These are phyloP conservation scores for Leptoteleia sp. DNA, from an alignment of 1,140 invertebrate genomes.

Conservation along the genomic window DNA sequence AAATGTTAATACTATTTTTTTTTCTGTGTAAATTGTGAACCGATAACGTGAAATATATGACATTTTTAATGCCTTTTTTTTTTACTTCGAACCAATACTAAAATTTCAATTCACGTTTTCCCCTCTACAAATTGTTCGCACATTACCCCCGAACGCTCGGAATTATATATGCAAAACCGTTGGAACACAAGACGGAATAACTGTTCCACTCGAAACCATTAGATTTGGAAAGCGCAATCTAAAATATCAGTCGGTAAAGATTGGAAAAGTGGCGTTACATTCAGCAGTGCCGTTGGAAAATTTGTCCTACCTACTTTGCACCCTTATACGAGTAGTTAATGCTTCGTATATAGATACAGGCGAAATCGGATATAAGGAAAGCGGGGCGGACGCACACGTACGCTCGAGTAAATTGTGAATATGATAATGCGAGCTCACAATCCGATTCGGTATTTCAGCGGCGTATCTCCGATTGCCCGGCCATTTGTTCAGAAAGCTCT, in stretches of 20 bases:
- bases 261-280: slow-evolving; percentile 46
- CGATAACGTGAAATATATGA: too few species aligned
- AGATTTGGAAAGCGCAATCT: neutral
- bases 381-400: slow-evolving; percentile 62
- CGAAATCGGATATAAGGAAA: slow-evolving; percentile 67
- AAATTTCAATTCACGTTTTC: too few species aligned
- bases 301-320: slow-evolving; percentile 64
- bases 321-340: slow-evolving; percentile 61
- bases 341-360: slow-evolving; percentile 61
- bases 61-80: too few species aligned
- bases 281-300: slow-evolving; percentile 33
- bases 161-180: too few species aligned
- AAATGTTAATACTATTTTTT: too few species aligned
- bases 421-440: slow-evolving; percentile 78
- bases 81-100: too few species aligned
- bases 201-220: too few species aligned
- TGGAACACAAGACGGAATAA: too few species aligned
- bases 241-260: slow-evolving; percentile 39
- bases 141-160: too few species aligned
- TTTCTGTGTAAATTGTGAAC: too few species aligned
- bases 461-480: slow-evolving; percentile 77
- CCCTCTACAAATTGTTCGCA: too few species aligned
- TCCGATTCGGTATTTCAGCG: slow-evolving; percentile 78
- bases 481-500: slow-evolving; percentile 77
- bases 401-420: slow-evolving; percentile 77